A percentile compares a stretch with the other conserved stretches of the same genome.
Conservation (phyloP, 2,797 vertebrate genomes). For the Pyrocephalus nanus region DNA sequence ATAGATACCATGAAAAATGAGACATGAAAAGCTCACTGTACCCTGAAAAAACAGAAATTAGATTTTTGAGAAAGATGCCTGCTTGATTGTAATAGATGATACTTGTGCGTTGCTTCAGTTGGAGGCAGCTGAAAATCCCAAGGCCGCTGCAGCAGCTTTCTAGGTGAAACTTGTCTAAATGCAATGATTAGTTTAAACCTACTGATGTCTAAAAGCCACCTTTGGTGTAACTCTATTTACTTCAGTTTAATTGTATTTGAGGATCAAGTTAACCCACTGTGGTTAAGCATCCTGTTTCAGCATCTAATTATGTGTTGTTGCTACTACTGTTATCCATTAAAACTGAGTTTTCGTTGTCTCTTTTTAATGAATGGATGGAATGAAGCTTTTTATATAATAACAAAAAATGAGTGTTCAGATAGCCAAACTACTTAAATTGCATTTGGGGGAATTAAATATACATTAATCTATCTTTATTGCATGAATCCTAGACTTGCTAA, state of each 20-base stretch:
- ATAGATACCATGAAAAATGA: not conserved
- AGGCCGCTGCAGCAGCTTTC: not conserved
- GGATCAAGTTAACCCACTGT: slow-evolving; percentile 25
- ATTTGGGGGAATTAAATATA: slow-evolving; percentile 20
- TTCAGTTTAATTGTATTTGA: slow-evolving; percentile 8
- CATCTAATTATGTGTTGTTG: slow-evolving; percentile 8
- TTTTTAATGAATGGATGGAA: slow-evolving; percentile 10
- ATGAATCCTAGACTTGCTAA: slow-evolving; percentile 3
- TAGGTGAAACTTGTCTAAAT: slow-evolving; percentile 11
- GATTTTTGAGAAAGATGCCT: not conserved
- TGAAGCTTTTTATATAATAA: not conserved
- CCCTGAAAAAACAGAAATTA: slow-evolving; percentile 9
- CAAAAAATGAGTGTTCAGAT: not conserved
- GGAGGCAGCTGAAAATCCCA: slow-evolving; percentile 9
- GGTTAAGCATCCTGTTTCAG: slow-evolving; percentile 21
- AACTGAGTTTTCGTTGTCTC: not conserved
- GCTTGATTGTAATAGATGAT: slow-evolving; percentile 9
- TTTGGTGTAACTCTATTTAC: slow-evolving; percentile 35
- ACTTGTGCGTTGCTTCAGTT: not conserved
- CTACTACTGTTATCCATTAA: slow-evolving; percentile 13
- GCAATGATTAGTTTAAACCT: slow-evolving; percentile 31
- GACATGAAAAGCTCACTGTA: not conserved
- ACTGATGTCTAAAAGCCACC: slow-evolving; percentile 16
- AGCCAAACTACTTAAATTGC: slow-evolving; percentile 18
- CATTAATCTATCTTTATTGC: slow-evolving; percentile 29